These are phyloP conservation scores for Perca schrenkii DNA, from an alignment of 2,113 vertebrate genomes.

Conservation along the genomic window DNA sequence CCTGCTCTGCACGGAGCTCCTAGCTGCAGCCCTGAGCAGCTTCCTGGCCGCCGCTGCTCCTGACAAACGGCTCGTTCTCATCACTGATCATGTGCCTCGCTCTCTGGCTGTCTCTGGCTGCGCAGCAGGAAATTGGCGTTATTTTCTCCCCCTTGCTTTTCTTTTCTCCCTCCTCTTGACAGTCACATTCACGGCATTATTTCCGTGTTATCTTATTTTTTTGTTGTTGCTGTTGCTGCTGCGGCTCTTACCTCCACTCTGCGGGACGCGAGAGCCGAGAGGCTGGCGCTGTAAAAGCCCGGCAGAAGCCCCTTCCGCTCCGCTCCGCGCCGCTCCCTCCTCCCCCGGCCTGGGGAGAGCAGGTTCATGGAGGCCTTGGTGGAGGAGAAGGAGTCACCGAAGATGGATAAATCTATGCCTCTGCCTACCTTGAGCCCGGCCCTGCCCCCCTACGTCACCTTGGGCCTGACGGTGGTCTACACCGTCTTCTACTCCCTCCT, in stretches of 20 bases:
- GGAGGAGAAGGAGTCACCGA: conserved; percentile 65
- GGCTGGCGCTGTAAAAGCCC: conserved; percentile 18
- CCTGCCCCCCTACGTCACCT: conserved; percentile 90
- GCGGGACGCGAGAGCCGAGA: conserved; percentile 13
- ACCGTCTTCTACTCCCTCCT: conserved; percentile 95
- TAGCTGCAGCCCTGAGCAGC: conserved; percentile 30
- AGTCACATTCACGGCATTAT: not conserved
- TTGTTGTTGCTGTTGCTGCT: not conserved
- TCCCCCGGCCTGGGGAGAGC: conserved; percentile 13
- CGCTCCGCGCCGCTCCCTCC: not conserved
- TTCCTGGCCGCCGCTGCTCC: conserved; percentile 57
- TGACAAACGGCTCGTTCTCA: conserved; percentile 45
- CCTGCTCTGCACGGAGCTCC: conserved; percentile 13
- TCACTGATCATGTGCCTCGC: conserved; percentile 72
- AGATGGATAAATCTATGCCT: conserved; percentile 75
- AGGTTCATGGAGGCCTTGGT: conserved; percentile 72
- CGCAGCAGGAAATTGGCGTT: conserved; percentile 65
- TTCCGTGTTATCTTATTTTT: not conserved
- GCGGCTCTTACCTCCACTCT: conserved; percentile 14
- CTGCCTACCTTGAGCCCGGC: conserved; percentile 92
- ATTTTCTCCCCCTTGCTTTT: conserved; percentile 1
- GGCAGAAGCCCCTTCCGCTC: not conserved
- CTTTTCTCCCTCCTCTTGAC: conserved; percentile 40
- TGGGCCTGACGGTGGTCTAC: conserved; percentile 94
- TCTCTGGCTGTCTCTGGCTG: conserved; percentile 40